Base-by-base conservation (phyloP, 2,113 vertebrate genomes). In the Trichechus manatus region DNA sequence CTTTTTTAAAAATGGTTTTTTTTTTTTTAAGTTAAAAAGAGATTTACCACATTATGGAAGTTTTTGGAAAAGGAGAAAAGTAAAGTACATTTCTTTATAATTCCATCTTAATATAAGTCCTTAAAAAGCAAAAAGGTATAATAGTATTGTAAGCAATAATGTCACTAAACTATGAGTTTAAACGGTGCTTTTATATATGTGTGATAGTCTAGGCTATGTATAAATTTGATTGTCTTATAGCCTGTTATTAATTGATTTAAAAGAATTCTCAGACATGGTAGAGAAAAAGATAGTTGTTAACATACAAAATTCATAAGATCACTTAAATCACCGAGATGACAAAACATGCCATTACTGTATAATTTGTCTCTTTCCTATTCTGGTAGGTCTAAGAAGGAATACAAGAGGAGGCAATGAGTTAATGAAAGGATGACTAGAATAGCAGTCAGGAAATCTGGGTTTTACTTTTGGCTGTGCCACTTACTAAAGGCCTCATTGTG, bases 401-500 rank as follows among this genome's bases (percentile, higher is more conserved):
- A 63, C 82, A n/a, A 53, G n/a, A 72, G 47, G 23, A 66, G 29
- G 53, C 33, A 53, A 80, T 20, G 10, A 66, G 44, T 44, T 78
- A 93, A 56, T 50, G 22, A 64, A 36, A 80, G 92, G 87, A 68
- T 85, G n/a, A 17, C 66, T 63, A 39, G 90, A 78, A n/a, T 66
- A 59, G 64, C 68, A 79, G n/a, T 56, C 80, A 75, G 70, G 75
- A 87, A 92, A 81, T 94, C 70, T 93, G 83, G 31, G 70, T 96
- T 87, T 74, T 91, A 79, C 33, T 86, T 94, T 79, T 83, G 44
- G 39, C 75, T 89, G 36, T 79, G n/a, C 56, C 33, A 68, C 23
- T 93, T 61, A 87, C n/a, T 84, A 87, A 96, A 86, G 56, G 75
- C 47, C 50, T 96, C 61, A 92, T 33, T 88, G 93, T 91, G 25